Evolutionary conservation across 2,797 vertebrate genomes (phyloP).

Genomic region (Semaprochilodus insignis): DNA sequence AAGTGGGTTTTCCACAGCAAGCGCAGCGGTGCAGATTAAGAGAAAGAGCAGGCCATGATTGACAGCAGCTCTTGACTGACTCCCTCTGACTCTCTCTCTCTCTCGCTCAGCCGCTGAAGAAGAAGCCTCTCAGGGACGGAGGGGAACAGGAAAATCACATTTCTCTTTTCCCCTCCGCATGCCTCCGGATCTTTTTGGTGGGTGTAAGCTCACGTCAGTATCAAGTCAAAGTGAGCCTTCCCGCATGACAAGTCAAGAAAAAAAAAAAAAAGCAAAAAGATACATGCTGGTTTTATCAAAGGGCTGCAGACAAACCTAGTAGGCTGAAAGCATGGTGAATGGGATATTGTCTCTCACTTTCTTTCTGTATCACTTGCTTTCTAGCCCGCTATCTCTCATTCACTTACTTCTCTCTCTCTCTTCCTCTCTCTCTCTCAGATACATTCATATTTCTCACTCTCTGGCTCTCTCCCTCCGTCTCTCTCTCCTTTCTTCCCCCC

Average conservation of each 20-base stretch:
- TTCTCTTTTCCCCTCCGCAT: slow-evolving; percentile 28
- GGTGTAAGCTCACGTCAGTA: slow-evolving; percentile 45
- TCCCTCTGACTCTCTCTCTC: background rate
- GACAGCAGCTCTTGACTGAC: slow-evolving; percentile 21
- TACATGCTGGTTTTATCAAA: slow-evolving; percentile 61
- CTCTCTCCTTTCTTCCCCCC: background rate
- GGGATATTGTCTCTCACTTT: slow-evolving; percentile 24
- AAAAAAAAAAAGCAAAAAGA: slow-evolving; percentile 57
- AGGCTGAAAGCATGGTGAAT: slow-evolving; percentile 50
- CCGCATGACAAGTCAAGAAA: slow-evolving; percentile 58
- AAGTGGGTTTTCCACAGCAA: slow-evolving; percentile 2
- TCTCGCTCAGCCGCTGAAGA: background rate
- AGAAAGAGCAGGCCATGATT: background rate
- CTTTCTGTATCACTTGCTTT: background rate
- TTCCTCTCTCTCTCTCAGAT: background rate
- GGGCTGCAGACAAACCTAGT: slow-evolving; percentile 43
- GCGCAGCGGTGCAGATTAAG: slow-evolving; percentile 2
- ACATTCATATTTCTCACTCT: background rate
- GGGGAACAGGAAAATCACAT: background rate
- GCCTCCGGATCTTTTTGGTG: slow-evolving; percentile 46
- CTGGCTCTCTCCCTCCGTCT: background rate
- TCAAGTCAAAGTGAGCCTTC: slow-evolving; percentile 51
- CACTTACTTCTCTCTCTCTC: background rate
- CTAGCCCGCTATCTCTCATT: background rate
- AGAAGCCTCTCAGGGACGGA: slow-evolving; percentile 31